Percentiles rank a stretch among this genome's conserved stretches.
phyloP scores from a whole-genome alignment of 92 coral and sea anemone species.

The Heteractis magnifica region DNA sequence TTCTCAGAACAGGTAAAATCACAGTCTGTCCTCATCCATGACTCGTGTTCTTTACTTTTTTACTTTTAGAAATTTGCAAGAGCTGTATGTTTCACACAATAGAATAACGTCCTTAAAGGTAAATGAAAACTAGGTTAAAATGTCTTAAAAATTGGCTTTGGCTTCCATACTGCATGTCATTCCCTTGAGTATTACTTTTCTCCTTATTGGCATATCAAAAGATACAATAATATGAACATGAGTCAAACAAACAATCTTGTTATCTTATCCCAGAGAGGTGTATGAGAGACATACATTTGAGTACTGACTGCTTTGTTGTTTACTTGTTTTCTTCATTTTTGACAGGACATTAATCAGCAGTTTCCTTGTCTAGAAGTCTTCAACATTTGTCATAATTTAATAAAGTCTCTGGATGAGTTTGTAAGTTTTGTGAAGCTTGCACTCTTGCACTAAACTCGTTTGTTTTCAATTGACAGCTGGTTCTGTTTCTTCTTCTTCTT shows the following conservation, averaged over 20 bases:
- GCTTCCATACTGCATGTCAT: too few species aligned
- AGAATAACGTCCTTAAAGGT: slow-evolving; percentile 67
- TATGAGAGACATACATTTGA: too few species aligned
- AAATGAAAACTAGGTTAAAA: neutral
- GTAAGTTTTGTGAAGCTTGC: slow-evolving; percentile 36
- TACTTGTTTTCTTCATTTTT: neutral
- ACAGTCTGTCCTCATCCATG: neutral
- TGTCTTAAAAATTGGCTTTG: too few species aligned
- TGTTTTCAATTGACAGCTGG: neutral
- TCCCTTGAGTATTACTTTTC: too few species aligned
- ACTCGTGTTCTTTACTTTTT: neutral
- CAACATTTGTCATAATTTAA: slow-evolving; percentile 61
- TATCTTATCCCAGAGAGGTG: too few species aligned
- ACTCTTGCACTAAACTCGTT: too few species aligned
- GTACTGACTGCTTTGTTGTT: too few species aligned
- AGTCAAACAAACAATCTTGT: too few species aligned
- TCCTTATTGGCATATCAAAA: too few species aligned
- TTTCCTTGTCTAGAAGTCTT: slow-evolving; percentile 79
- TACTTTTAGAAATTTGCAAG: slow-evolving; percentile 61
- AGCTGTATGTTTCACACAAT: slow-evolving; percentile 67
- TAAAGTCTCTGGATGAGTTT: slow-evolving; percentile 57
- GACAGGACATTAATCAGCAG: slow-evolving; percentile 36
- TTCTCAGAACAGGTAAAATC: neutral
- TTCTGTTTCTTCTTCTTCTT: neutral
- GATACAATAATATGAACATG: too few species aligned